Evolutionary conservation across 2,113 vertebrate genomes (phyloP).

Genomic region (Pseudorectes ferrugineus): DNA sequence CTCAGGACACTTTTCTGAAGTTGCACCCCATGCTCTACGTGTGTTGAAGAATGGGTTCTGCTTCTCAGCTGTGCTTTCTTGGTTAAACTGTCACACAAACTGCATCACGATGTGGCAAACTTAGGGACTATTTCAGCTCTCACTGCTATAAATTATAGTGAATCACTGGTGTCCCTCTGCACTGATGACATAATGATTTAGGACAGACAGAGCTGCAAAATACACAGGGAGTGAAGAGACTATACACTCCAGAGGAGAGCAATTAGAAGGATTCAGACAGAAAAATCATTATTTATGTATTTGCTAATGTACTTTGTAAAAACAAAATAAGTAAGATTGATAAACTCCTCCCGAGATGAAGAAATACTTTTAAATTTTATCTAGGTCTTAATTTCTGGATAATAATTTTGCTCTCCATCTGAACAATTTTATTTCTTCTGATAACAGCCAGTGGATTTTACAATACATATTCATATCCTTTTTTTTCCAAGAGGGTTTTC

Average conservation of each 20-base stretch:
- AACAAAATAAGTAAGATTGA: not conserved
- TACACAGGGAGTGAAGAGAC: not conserved
- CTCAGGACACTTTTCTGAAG: not conserved
- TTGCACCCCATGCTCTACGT: not conserved
- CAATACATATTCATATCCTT: not conserved
- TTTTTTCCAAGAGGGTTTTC: not conserved
- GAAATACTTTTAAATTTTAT: not conserved
- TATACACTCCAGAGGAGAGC: not conserved
- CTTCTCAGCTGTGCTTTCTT: not conserved
- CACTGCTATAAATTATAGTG: not conserved
- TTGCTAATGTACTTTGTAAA: not conserved
- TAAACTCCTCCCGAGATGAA: not conserved
- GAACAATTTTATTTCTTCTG: not conserved
- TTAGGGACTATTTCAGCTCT: not conserved
- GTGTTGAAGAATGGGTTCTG: not conserved
- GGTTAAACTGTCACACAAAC: not conserved
- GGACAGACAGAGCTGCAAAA: not conserved
- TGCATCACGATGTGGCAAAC: not conserved
- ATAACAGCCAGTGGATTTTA: not conserved
- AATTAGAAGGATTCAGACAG: not conserved
- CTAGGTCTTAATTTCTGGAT: not conserved
- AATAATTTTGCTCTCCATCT: not conserved
- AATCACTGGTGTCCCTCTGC: not conserved
- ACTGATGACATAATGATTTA: not conserved
- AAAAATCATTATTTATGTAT: not conserved